Evolutionary conservation across 2,113 vertebrate genomes (phyloP).

Genomic region (Fregata magnificens): DNA sequence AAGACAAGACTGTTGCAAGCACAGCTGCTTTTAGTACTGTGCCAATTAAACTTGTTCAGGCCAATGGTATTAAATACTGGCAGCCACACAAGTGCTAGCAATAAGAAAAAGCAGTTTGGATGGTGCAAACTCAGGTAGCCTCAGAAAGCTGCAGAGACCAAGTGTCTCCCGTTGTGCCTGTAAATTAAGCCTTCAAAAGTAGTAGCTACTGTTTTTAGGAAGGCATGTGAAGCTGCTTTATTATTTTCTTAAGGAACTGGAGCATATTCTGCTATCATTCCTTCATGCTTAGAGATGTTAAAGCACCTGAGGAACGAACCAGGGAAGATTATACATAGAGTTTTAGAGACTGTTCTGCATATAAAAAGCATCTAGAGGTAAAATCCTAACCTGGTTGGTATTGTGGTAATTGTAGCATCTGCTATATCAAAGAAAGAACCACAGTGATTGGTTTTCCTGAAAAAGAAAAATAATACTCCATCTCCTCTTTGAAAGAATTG

Average conservation of each 20-base stretch:
- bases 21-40: background rate
- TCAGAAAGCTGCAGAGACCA: background rate
- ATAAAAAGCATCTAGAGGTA: background rate
- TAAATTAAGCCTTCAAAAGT: background rate
- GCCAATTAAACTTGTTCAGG: conserved; percentile 8
- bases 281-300: background rate
- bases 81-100: background rate
- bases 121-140: background rate
- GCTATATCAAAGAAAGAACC: background rate
- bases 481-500: background rate
- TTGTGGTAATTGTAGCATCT: background rate
- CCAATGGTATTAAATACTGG: background rate
- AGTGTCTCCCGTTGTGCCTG: background rate
- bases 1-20: background rate
- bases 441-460: background rate
- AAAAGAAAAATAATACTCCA: background rate
- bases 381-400: background rate
- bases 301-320: background rate
- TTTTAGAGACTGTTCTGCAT: background rate
- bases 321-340: background rate
- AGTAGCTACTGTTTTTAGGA: background rate
- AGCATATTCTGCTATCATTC: background rate
- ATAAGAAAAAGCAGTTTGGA: background rate
- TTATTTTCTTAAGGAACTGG: background rate
- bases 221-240: background rate